Evolutionary conservation across 1,140 invertebrate genomes (phyloP).

Genomic region (Bombus superbus): DNA sequence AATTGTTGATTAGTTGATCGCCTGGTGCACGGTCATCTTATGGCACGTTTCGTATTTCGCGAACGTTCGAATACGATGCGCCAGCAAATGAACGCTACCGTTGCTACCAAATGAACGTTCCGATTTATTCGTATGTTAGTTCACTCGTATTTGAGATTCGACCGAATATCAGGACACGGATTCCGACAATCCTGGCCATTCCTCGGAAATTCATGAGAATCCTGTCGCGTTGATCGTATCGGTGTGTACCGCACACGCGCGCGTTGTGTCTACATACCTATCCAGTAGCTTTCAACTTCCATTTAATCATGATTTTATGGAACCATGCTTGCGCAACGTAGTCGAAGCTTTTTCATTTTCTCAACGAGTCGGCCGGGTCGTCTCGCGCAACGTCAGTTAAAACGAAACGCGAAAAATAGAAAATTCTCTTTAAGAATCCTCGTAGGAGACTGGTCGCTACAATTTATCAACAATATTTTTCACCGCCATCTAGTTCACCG

Average conservation of each 20-base stretch:
- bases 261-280: not conserved
- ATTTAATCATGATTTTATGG: not conserved
- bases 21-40: not conserved
- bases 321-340: not conserved
- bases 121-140: not conserved
- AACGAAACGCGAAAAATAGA: not conserved
- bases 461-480: not conserved
- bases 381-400: too few relatives aligned
- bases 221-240: slow-evolving; percentile 26
- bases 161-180: slow-evolving; percentile 50
- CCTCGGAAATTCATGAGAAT: slow-evolving; percentile 59
- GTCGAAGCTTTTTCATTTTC: not conserved
- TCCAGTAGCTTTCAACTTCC: slow-evolving; percentile 5
- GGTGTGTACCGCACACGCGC: not conserved
- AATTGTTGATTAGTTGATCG: too few relatives aligned
- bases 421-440: not conserved
- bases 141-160: not conserved
- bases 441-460: not conserved
- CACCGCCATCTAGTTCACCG: not conserved
- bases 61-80: not conserved
- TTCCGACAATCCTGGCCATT: slow-evolving; percentile 55
- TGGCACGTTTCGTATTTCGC: not conserved
- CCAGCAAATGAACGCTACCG: not conserved
- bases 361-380: too few relatives aligned
- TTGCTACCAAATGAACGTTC: not conserved